Base-by-base conservation (phyloP, 1,140 invertebrate genomes). In the Ruditapes philippinarum region DNA sequence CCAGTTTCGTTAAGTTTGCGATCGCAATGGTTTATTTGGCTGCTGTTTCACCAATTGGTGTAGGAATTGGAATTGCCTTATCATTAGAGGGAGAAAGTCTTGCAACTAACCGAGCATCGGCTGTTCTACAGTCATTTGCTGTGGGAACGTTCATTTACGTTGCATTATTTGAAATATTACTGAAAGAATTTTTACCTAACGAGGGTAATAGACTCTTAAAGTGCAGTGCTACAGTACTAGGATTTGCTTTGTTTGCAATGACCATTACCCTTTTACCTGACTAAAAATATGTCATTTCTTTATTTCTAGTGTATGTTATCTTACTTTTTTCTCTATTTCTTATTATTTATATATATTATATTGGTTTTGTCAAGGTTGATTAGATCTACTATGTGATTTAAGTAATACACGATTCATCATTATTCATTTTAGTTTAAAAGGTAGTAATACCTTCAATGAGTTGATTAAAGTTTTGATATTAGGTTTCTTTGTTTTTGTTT, bases 91-190 rank as follows among this genome's bases (percentile, higher is more conserved):
- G 82, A 1, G 73, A 94, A 54, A 62, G 42, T 11, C 4, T 45
- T 4, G 73, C 89, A 9, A 92, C 95, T 7, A 86, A 93, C 22
- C 65, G 96, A 40, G 76, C 95, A 12, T 96, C 96, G 90, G 96
- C 96, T 0, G 91, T 96, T 65, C 93, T 97, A 57, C 96, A 97
- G 93, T 96, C 96, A 31, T 82, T 99, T n/a, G 98, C 98, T 17
- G 98, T 97, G 12, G 98, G 98, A 51, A 99, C 98, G 0, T 97
- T 99, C 62, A 96, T 99, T 0, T 99, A 99, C 95, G 98, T 99
- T 54, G 98, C 98, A 0, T 98, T 98, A 38, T 98, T 98, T 93
- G 98, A 99, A 96, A 97, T 99, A 45, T 95, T 99, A 51, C 98
- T 95, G 5, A 93, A 95, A 82, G 96, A 96, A 89, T 88, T 96